A percentile compares a stretch with the other conserved stretches of the same genome.
phyloP scores from a whole-genome alignment of 2,797 vertebrate genomes.

The Rhabdophis nuchalis region DNA sequence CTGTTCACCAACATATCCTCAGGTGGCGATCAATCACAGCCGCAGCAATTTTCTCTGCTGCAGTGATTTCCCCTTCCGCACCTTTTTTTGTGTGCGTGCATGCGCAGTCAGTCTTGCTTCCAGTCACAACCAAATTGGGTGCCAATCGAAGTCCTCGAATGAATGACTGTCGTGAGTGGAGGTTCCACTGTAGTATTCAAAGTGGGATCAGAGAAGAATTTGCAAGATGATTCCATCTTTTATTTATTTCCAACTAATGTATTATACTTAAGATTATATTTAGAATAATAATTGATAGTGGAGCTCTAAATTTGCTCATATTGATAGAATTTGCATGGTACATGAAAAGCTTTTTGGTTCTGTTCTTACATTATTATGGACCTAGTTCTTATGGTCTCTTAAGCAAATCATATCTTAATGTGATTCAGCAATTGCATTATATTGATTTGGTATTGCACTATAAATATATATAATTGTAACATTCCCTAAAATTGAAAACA shows the following conservation, averaged over 20 bases:
- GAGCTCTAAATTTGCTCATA: neutral
- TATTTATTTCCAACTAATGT: neutral
- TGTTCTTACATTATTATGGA: neutral
- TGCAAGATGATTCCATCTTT: neutral
- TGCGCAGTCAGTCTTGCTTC: too few relatives aligned
- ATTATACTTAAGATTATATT: neutral
- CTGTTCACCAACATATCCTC: too few relatives aligned
- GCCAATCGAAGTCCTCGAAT: too few relatives aligned
- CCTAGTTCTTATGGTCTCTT: neutral
- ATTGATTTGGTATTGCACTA: neutral
- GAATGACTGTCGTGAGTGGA: too few relatives aligned
- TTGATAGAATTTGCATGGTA: neutral
- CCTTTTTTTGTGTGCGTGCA: too few relatives aligned
- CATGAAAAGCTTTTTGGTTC: neutral
- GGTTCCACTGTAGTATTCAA: neutral
- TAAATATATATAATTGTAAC: neutral
- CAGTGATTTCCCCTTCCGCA: too few relatives aligned
- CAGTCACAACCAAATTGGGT: too few relatives aligned
- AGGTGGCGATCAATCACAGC: too few relatives aligned
- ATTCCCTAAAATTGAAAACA: neutral
- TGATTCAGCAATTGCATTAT: neutral
- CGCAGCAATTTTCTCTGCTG: too few relatives aligned
- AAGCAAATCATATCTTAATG: neutral
- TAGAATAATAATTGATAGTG: neutral
- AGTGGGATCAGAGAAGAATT: neutral